A percentile compares a stretch with the other conserved stretches of the same genome.
phyloP scores from a whole-genome alignment of 2,888 invertebrate genomes.

The Belgica antarctica region DNA sequence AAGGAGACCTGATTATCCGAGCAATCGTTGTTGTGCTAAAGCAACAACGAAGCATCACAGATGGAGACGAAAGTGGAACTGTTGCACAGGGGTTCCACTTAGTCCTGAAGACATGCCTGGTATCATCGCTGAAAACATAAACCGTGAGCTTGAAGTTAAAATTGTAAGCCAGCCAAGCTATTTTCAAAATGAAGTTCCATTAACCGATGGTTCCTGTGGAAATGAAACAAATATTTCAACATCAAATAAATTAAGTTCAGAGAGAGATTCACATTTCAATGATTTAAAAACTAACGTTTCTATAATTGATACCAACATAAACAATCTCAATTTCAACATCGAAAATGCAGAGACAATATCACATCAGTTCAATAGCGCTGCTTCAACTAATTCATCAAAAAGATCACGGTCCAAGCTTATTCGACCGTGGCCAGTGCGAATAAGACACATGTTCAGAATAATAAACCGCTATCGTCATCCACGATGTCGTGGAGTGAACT shows the following conservation, averaged over 20 bases:
- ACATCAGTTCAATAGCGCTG: conserved; percentile 45
- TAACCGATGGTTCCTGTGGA: conserved; percentile 43
- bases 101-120: conserved; percentile 59
- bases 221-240: too few relatives aligned
- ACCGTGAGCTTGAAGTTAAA: conserved; percentile 46
- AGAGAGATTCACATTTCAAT: background rate
- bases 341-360: conserved; percentile 46
- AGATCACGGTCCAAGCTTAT: conserved; percentile 46
- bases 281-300: background rate
- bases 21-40: conserved; percentile 50
- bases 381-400: conserved; percentile 4
- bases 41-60: conserved; percentile 55
- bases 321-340: background rate
- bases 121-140: conserved; percentile 53
- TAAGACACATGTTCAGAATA: conserved; percentile 53
- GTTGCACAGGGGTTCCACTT: conserved; percentile 60
- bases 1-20: conserved; percentile 47
- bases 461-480: conserved; percentile 53
- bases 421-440: conserved; percentile 51
- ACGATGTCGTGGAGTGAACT: conserved; percentile 49
- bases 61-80: conserved; percentile 61
- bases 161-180: conserved; percentile 38
- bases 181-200: conserved; percentile 44
- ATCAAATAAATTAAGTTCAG: too few relatives aligned
- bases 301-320: too few relatives aligned